Percentiles rank a stretch among this genome's conserved stretches.
phyloP scores from a whole-genome alignment of 2,797 vertebrate genomes.

The Buceros bicornis region DNA sequence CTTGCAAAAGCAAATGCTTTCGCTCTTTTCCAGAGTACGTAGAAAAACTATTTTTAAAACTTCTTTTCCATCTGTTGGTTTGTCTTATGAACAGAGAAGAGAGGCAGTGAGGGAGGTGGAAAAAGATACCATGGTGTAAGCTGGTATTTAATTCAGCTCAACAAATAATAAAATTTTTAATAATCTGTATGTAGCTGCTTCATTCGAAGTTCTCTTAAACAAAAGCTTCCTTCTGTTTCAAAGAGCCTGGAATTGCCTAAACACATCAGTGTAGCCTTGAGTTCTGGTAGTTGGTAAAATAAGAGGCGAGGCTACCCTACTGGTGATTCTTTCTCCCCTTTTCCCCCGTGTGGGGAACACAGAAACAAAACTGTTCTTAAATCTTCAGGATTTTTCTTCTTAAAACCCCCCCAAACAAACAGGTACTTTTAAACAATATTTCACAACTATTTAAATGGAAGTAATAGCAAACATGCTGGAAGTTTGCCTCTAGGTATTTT shows the following conservation, averaged over 20 bases:
- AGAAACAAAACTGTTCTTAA: neutral
- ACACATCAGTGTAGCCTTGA: neutral
- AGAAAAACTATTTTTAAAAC: constrained; percentile 51
- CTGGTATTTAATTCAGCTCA: constrained; percentile 43
- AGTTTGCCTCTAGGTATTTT: neutral
- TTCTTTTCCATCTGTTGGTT: constrained; percentile 62
- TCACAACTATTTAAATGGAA: neutral
- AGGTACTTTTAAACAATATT: neutral
- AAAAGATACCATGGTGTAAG: neutral
- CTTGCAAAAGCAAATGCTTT: constrained; percentile 52
- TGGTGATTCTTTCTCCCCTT: neutral
- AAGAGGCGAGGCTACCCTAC: neutral
- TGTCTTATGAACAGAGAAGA: constrained; percentile 49
- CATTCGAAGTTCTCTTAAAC: constrained; percentile 14
- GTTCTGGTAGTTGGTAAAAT: neutral
- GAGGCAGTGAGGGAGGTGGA: constrained; percentile 11
- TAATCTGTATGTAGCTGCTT: neutral
- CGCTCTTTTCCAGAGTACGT: neutral
- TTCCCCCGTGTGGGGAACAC: neutral
- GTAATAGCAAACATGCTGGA: neutral
- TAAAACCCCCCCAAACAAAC: neutral
- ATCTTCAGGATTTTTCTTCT: neutral
- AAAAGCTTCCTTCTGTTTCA: neutral
- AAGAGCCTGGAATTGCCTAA: neutral
- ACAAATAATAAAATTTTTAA: constrained; percentile 11